Evolutionary conservation across 2,888 invertebrate genomes (phyloP).

Genomic region (Mythimna impura): DNA sequence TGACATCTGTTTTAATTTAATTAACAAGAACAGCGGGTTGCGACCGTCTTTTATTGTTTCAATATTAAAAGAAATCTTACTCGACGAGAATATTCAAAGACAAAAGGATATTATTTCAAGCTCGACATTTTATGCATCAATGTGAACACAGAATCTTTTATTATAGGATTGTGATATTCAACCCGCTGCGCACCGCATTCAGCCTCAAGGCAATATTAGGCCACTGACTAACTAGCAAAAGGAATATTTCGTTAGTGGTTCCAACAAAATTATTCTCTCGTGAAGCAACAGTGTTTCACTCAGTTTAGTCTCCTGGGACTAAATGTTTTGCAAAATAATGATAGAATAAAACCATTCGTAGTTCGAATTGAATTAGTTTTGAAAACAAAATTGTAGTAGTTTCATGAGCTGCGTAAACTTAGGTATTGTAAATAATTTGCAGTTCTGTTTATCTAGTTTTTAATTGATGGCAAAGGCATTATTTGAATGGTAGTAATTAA

Average conservation of each 20-base stretch:
- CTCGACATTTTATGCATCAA: conserved; percentile 42
- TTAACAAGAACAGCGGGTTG: conserved; percentile 41
- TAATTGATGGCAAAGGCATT: conserved; percentile 39
- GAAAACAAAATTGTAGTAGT: conserved; percentile 35
- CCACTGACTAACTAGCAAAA: conserved; percentile 23
- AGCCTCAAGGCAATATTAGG: conserved; percentile 24
- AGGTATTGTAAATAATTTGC: conserved; percentile 43
- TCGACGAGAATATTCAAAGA: conserved; percentile 28
- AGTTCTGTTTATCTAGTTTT: conserved; percentile 44
- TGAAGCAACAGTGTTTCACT: conserved; percentile 30
- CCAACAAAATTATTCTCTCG: conserved; percentile 47
- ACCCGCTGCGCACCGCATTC: conserved; percentile 7
- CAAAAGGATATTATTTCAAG: conserved; percentile 30
- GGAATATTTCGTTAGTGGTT: conserved; percentile 46
- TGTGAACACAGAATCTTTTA: conserved; percentile 27
- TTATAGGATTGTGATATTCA: conserved; percentile 31
- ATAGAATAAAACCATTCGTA: conserved; percentile 33
- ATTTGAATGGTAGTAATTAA: conserved; percentile 41
- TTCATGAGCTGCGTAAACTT: conserved; percentile 25
- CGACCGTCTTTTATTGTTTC: conserved; percentile 29
- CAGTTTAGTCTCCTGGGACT: conserved; percentile 23
- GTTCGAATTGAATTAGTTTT: conserved; percentile 49
- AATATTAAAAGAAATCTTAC: conserved; percentile 48
- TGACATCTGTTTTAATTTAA: conserved; percentile 46
- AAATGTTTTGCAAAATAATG: conserved; percentile 40